Base-by-base conservation (phyloP, 92 coral and sea anemone species). In the Hydrozoanthus gracilis region DNA sequence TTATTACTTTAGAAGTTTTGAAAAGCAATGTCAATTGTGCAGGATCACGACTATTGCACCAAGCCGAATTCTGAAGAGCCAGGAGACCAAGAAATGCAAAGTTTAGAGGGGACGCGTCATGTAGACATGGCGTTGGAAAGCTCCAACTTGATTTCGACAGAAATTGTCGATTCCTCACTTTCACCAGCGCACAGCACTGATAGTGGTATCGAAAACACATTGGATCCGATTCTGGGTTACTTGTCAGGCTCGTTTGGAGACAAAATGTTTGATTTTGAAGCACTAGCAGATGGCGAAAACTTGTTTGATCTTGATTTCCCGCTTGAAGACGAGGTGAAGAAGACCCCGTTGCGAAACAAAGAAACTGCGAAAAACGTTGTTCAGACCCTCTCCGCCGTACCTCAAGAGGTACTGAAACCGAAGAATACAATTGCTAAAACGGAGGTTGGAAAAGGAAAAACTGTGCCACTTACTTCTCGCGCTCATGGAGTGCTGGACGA, bases 151-250 rank as follows among this genome's bases (percentile, higher is more conserved):
- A 47, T 65, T 46, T 17, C 74, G 48, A 51, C 85, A 17, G 77
- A 73, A 46, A 52, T 16, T 2, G 46, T 87, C 4, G 20, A 68
- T 11, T 91, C 92, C 78, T 82, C 97, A 47, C 91, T 88, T 48
- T 97, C 99, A 35, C 99, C 99, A 12, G 83, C 99, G 47, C 95
- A 95, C 70, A 97, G 99, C 74, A 77, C 88, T 74, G 99, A 97
- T 75, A 97, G 99, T 79, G 99, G 99, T 8, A 88, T 97, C 17
- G 99, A 97, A 52, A 88, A 87, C 54, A 88, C 91, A 3, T 10
- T 91, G 85, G 96, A 88, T 56, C 87, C 92, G 18, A 82, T 95
- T 64, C 51, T 78, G 51, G 83, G 87, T 39, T 78, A 86, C 12
- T 46, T 88, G 58, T 52, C 93, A n/a, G 73, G 90, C 10, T 83